Conservation (phyloP, 2,797 vertebrate genomes). For the Geotrypetes seraphini region DNA sequence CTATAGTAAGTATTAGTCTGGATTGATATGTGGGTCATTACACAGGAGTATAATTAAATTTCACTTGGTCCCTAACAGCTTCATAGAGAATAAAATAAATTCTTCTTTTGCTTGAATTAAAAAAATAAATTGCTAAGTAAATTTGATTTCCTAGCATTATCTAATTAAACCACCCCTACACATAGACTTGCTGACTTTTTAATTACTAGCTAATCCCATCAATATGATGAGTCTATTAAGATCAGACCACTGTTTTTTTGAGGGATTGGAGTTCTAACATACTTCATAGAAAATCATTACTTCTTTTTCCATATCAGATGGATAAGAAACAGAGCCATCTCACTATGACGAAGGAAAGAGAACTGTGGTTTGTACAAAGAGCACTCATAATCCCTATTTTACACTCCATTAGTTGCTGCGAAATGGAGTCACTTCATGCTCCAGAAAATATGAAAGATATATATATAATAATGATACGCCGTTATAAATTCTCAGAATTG, state of each 20-base stretch:
- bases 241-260: not conserved
- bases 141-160: slow-evolving; percentile 35
- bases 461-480: no score
- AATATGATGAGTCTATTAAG: slow-evolving; percentile 1
- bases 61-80: slow-evolving; percentile 9
- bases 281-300: not conserved
- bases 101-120: slow-evolving; percentile 24
- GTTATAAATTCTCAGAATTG: no score
- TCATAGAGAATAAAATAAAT: slow-evolving; percentile 23
- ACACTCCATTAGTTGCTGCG: no score
- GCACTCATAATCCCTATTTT: no score
- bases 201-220: slow-evolving; percentile 34
- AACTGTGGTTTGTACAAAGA: not conserved
- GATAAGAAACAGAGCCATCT: no score
- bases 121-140: slow-evolving; percentile 36
- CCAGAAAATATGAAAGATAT: no score
- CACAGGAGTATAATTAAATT: slow-evolving; percentile 28
- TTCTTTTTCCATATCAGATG: not conserved
- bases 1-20: slow-evolving; percentile 15
- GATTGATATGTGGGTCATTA: slow-evolving; percentile 18
- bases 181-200: slow-evolving; percentile 28
- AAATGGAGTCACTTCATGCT: no score
- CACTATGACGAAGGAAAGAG: not conserved
- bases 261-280: no score
- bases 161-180: slow-evolving; percentile 35